Base-by-base conservation (phyloP, 1,140 invertebrate genomes). In the Aphis craccivora region DNA sequence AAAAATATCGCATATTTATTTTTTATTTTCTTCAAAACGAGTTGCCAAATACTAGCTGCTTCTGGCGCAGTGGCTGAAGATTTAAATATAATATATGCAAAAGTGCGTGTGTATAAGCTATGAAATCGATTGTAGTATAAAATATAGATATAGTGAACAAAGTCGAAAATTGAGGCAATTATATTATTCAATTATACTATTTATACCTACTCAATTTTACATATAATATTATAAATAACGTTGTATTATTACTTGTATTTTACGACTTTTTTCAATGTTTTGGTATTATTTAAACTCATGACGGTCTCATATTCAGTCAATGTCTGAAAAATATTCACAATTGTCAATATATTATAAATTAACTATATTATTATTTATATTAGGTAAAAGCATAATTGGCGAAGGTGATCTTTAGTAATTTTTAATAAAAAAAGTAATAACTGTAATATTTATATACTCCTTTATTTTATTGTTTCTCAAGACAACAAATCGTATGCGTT, bases 241-340 rank as follows among this genome's bases (percentile, higher is more conserved):
- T 76, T 76, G 30, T 76, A 40, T 0, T 37, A 45, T 84, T 86
- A 94, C 93, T 91, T 94, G 53, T 91, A 87, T 89, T 93, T 94
- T 5, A 94, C 55, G 14, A 94, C 84, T 81, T 92, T 92, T 93
- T 94, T 94, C 1, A 76, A 91, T 0, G 48, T 89, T 92, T 92
- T 60, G 35, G 30, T 83, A 30, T 60, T 51, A 35, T 84, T 35
- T n/a, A 2, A 25, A 23, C 43, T n/a, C n/a, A 51, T 88, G 1
- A 76, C 81, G 18, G 88, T 86, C 51, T 91, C 89, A 20, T 92
- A 92, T 67, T 93, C 93, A 23, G 84, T 90, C 30, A 93, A 30
- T 23, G 93, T 90, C 93, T 89, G 53, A 51, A 93, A 93, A 88
- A 23, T n/a, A 87, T 55, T 43, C 18, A 84, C 2, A 40, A 51